phyloP scores from a whole-genome alignment of 2,888 invertebrate species.

The Torymus texanus region DNA sequence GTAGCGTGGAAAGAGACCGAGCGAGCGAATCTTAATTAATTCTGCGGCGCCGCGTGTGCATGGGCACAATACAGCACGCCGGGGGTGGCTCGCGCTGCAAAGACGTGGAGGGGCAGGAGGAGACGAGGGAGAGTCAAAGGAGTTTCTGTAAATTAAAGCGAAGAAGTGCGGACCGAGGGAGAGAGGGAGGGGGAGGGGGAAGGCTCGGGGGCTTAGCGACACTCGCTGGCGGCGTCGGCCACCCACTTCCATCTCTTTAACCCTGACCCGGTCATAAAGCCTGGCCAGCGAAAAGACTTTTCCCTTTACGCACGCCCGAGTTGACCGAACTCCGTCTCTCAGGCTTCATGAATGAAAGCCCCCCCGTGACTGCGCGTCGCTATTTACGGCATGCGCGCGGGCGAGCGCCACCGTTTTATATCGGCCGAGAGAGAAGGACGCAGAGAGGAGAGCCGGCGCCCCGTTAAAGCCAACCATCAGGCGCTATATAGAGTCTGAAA shows the following conservation, averaged over 20 bases:
- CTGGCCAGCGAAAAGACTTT: slow-evolving; percentile 69
- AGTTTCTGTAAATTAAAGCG: slow-evolving; percentile 37
- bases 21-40: slow-evolving; percentile 12
- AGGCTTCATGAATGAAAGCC: slow-evolving; percentile 64
- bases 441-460: slow-evolving; percentile 24
- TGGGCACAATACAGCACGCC: not conserved
- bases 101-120: not conserved
- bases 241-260: slow-evolving; percentile 67
- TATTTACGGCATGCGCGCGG: slow-evolving; percentile 65
- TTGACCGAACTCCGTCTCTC: slow-evolving; percentile 64
- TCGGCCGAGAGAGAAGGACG: slow-evolving; percentile 45
- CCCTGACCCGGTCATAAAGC: slow-evolving; percentile 71
- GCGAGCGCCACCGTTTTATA: slow-evolving; percentile 55
- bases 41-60: not conserved
- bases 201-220: not conserved
- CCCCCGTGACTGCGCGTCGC: slow-evolving; percentile 60
- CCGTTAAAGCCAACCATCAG: slow-evolving; percentile 42
- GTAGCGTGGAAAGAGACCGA: not conserved
- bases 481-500: slow-evolving; percentile 7
- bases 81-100: no score
- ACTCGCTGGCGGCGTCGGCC: slow-evolving; percentile 1
- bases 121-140: slow-evolving; percentile 8
- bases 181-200: slow-evolving; percentile 18
- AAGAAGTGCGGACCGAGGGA: slow-evolving; percentile 11
- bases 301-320: slow-evolving; percentile 69